These are phyloP conservation scores for Unio delphinus DNA, from an alignment of 2,888 invertebrate genomes.

Conservation along the genomic window DNA sequence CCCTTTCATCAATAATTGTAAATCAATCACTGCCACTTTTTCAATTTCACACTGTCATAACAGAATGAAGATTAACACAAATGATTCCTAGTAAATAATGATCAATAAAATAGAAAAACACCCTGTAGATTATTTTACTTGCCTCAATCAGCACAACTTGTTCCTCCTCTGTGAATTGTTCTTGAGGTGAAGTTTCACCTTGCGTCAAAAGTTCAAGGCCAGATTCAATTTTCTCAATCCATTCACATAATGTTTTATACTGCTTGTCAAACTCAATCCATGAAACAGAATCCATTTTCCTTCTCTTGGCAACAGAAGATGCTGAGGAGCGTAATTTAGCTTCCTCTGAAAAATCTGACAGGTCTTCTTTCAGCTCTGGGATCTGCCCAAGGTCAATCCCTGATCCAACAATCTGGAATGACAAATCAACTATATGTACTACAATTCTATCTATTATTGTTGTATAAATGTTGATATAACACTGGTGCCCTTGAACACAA, in stretches of 20 bases:
- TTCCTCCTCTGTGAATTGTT: conserved; percentile 75
- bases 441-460: no score
- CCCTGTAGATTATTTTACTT: neutral
- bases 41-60: no score
- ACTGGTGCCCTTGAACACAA: no score
- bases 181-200: conserved; percentile 71
- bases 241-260: conserved; percentile 58
- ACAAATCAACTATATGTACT: neutral
- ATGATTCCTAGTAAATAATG: no score
- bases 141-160: conserved; percentile 70
- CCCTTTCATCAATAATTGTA: no score
- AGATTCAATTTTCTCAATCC: conserved; percentile 68
- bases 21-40: no score
- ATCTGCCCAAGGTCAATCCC: conserved; percentile 66
- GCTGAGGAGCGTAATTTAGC: conserved; percentile 27
- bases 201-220: conserved; percentile 63
- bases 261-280: conserved; percentile 63
- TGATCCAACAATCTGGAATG: conserved; percentile 63
- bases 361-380: conserved; percentile 38
- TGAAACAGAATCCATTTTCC: conserved; percentile 47
- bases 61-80: no score
- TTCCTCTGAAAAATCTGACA: conserved; percentile 38
- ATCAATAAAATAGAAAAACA: neutral
- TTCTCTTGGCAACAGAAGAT: conserved; percentile 42
- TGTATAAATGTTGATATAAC: no score